Evolutionary conservation across 1,140 invertebrate species (phyloP).

Genomic region (Planococcus citri): DNA sequence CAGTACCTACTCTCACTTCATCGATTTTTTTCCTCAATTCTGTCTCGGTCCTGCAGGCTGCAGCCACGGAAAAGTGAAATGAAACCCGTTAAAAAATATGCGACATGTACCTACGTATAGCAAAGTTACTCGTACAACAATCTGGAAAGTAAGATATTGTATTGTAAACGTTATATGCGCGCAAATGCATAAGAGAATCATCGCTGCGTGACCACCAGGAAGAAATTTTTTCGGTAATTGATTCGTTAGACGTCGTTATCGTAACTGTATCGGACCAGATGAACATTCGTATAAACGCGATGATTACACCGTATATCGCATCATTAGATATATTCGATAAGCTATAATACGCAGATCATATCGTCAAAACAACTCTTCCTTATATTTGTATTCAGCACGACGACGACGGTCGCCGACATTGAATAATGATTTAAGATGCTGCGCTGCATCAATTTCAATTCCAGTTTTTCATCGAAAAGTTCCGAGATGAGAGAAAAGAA

Average conservation of each 20-base stretch:
- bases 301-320: too few species aligned
- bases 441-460: too few species aligned
- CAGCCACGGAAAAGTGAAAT: not conserved
- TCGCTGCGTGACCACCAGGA: not conserved
- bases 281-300: too few species aligned
- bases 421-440: too few species aligned
- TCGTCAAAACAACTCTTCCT: too few species aligned
- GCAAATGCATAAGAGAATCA: not conserved
- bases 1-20: too few species aligned
- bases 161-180: not conserved
- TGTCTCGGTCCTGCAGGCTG: not conserved
- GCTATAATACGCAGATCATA: too few species aligned
- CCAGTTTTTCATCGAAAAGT: too few species aligned
- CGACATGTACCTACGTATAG: not conserved
- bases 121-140: not conserved
- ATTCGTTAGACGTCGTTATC: conserved; percentile 6
- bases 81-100: not conserved
- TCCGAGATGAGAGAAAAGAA: too few species aligned
- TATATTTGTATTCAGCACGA: too few species aligned
- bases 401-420: too few species aligned
- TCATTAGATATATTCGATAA: too few species aligned
- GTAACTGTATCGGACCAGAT: not conserved
- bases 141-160: not conserved
- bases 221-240: not conserved
- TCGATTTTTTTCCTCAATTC: not conserved